Percentiles rank a stretch among this genome's conserved stretches.
phyloP scores from a whole-genome alignment of 2,888 invertebrate genomes.

The Catocala nupta region DNA sequence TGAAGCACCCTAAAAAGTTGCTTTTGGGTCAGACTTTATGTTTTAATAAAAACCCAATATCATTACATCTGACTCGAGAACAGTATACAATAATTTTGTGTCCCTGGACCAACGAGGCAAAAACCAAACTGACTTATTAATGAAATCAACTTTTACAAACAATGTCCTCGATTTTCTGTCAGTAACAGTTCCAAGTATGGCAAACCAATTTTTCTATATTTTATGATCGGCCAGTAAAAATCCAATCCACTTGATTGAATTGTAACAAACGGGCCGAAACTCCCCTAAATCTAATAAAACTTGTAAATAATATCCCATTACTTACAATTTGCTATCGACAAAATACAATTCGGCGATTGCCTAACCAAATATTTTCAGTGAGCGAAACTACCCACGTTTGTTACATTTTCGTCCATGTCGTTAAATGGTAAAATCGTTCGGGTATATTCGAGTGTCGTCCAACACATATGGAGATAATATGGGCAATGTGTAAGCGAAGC shows the following conservation, averaged over 20 bases:
- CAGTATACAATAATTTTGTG: too few relatives aligned
- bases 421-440: constrained; percentile 11
- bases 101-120: too few relatives aligned
- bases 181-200: too few relatives aligned
- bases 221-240: not conserved
- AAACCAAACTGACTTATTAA: too few relatives aligned
- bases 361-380: constrained; percentile 8
- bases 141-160: too few relatives aligned
- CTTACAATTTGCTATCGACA: constrained; percentile 10
- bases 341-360: constrained; percentile 11
- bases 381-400: constrained; percentile 9
- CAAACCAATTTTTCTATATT: too few relatives aligned
- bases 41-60: too few relatives aligned
- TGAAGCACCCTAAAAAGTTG: too few relatives aligned
- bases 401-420: constrained; percentile 13
- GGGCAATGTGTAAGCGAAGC: constrained; percentile 12
- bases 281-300: constrained; percentile 4
- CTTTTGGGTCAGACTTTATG: too few relatives aligned
- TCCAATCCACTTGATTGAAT: not conserved
- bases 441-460: constrained; percentile 5
- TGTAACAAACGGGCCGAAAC: not conserved
- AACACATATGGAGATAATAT: constrained; percentile 4
- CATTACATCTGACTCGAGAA: too few relatives aligned
- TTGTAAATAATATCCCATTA: constrained; percentile 6
- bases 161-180: too few relatives aligned